Conservation (phyloP, 1,140 invertebrate genomes). For the Acyrthosiphon pisum region DNA sequence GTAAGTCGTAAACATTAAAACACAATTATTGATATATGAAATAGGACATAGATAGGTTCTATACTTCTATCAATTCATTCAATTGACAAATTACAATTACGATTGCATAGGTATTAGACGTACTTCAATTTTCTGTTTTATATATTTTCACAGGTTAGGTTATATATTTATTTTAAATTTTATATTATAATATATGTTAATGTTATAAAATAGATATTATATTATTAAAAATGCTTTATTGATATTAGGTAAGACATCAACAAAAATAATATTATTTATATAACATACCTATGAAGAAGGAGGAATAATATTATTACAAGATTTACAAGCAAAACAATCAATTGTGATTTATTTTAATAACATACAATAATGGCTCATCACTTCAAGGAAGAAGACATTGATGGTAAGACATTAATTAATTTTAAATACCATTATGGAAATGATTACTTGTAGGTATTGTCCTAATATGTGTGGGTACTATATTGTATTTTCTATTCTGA, state of each 20-base stretch:
- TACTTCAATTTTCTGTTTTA: too few species aligned
- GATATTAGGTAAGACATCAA: not conserved
- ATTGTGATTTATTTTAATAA: not conserved
- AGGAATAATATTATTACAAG: not conserved
- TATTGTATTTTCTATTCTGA: not conserved
- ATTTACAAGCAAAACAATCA: not conserved
- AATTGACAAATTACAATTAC: too few species aligned
- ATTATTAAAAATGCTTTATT: not conserved
- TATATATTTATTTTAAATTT: too few species aligned
- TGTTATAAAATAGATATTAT: too few species aligned
- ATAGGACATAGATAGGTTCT: too few species aligned
- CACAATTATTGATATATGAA: too few species aligned
- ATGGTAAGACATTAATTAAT: constrained; percentile 68
- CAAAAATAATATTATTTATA: not conserved
- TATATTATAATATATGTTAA: too few species aligned
- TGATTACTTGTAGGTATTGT: not conserved
- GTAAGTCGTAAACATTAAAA: not conserved
- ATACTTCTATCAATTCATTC: too few species aligned
- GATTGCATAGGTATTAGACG: too few species aligned
- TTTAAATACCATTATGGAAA: not conserved
- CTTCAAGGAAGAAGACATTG: constrained; percentile 84
- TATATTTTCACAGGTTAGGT: too few species aligned
- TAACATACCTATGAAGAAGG: not conserved
- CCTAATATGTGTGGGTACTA: constrained; percentile 9
- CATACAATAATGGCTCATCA: constrained; percentile 71